Evolutionary conservation across 2,113 vertebrate genomes (phyloP).

Genomic region (Sylvia atricapilla): DNA sequence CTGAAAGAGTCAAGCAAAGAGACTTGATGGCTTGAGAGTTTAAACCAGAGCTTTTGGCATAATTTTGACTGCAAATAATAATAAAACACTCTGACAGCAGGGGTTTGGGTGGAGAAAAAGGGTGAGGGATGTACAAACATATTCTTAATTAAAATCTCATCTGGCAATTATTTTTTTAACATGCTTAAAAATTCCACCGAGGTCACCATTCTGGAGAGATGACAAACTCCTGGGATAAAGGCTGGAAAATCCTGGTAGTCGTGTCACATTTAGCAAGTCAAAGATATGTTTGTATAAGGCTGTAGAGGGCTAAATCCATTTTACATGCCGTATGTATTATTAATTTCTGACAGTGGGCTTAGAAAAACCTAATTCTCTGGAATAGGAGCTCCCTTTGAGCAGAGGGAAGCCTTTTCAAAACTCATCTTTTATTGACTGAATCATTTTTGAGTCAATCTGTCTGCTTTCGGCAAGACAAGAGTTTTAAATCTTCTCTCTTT

Average conservation of each 20-base stretch:
- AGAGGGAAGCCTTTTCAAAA: conserved; percentile 65
- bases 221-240: conserved; percentile 54
- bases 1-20: background rate
- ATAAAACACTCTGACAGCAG: background rate
- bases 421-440: conserved; percentile 79
- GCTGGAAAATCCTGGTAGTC: conserved; percentile 31
- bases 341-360: conserved; percentile 69
- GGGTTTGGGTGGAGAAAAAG: background rate
- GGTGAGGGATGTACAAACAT: background rate
- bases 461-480: conserved; percentile 75
- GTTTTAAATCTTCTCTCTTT: conserved; percentile 71
- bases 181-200: conserved; percentile 27
- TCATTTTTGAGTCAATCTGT: conserved; percentile 75
- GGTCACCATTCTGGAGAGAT: conserved; percentile 38
- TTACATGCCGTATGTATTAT: conserved; percentile 61
- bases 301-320: conserved; percentile 58
- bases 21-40: background rate
- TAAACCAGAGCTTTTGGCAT: background rate
- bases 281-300: conserved; percentile 62
- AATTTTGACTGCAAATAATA: background rate
- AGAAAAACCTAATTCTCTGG: conserved; percentile 65
- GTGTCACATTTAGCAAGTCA: conserved; percentile 61
- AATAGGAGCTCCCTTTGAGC: conserved; percentile 65
- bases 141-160: conserved; percentile 38
- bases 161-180: background rate